These are phyloP conservation scores for Lycocerus yunnanus DNA, from an alignment of 2,888 invertebrate species.

Conservation along the genomic window DNA sequence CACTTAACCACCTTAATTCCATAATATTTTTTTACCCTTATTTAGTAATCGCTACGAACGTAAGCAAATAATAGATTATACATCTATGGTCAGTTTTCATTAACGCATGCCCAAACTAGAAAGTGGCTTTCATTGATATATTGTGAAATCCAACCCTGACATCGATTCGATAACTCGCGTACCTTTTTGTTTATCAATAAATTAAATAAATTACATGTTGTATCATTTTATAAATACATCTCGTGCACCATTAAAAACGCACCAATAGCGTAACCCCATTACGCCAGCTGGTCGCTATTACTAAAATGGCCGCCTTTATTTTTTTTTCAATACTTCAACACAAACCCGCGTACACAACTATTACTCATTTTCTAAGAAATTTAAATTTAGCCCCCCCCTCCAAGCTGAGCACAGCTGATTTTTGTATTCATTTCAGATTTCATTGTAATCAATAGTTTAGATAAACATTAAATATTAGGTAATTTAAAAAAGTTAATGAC, in stretches of 20 bases:
- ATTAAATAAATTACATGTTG: background rate
- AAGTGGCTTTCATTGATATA: constrained; percentile 31
- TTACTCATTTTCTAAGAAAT: background rate
- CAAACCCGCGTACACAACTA: background rate
- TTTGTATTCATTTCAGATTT: background rate
- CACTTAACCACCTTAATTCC: constrained; percentile 17
- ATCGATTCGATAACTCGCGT: constrained; percentile 18
- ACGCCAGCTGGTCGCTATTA: background rate
- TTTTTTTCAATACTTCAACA: background rate
- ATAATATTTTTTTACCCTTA: constrained; percentile 18
- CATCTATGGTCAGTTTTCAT: constrained; percentile 19
- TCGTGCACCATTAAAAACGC: background rate
- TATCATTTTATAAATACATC: background rate
- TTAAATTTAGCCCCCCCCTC: background rate
- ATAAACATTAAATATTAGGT: background rate
- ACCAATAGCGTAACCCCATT: background rate
- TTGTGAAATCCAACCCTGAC: constrained; percentile 33
- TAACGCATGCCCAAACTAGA: constrained; percentile 30
- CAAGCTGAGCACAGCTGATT: background rate
- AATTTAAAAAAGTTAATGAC: background rate
- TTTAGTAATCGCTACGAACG: constrained; percentile 14
- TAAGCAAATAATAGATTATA: constrained; percentile 24
- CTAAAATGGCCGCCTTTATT: background rate
- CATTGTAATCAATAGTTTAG: background rate
- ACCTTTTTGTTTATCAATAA: constrained; percentile 9